These are phyloP conservation scores for Synanthedon tipuliformis DNA, from an alignment of 2,888 invertebrate species.

Conservation along the genomic window DNA sequence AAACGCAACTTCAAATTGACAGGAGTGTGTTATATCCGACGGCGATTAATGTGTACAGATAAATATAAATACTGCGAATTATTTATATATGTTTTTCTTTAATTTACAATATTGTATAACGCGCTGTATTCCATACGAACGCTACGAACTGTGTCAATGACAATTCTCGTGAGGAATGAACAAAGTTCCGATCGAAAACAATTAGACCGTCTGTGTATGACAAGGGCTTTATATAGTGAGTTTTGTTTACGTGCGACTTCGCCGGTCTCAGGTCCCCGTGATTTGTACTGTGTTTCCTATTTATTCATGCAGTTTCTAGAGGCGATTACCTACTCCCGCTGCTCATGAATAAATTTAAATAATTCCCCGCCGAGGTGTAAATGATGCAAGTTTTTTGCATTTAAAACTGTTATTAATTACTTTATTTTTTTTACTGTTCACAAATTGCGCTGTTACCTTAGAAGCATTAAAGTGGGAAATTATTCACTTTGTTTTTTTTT, in stretches of 20 bases:
- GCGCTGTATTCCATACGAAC: too few relatives aligned
- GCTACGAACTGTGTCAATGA: too few relatives aligned
- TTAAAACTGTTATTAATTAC: slow-evolving; percentile 57
- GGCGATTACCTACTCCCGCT: slow-evolving; percentile 58
- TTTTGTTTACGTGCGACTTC: not conserved
- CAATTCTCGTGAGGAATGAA: too few relatives aligned
- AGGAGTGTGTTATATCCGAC: too few relatives aligned
- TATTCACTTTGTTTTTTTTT: not conserved
- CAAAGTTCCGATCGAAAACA: too few relatives aligned
- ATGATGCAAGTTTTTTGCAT: slow-evolving; percentile 64
- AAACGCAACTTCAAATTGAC: too few relatives aligned
- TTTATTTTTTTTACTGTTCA: slow-evolving; percentile 31
- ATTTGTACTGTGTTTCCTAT: slow-evolving; percentile 59
- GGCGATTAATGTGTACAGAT: too few relatives aligned
- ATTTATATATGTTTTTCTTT: too few relatives aligned
- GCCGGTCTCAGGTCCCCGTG: slow-evolving; percentile 21
- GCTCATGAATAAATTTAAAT: slow-evolving; percentile 65
- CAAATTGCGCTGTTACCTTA: slow-evolving; percentile 27
- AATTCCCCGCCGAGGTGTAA: slow-evolving; percentile 58
- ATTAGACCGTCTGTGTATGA: too few relatives aligned
- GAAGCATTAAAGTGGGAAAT: not conserved
- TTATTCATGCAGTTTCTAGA: slow-evolving; percentile 60
- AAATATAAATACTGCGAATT: too few relatives aligned
- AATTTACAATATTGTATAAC: too few relatives aligned
- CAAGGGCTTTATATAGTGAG: too few relatives aligned